Evolutionary conservation across 2,888 invertebrate genomes (phyloP).

Genomic region (Colostygia pectinataria): DNA sequence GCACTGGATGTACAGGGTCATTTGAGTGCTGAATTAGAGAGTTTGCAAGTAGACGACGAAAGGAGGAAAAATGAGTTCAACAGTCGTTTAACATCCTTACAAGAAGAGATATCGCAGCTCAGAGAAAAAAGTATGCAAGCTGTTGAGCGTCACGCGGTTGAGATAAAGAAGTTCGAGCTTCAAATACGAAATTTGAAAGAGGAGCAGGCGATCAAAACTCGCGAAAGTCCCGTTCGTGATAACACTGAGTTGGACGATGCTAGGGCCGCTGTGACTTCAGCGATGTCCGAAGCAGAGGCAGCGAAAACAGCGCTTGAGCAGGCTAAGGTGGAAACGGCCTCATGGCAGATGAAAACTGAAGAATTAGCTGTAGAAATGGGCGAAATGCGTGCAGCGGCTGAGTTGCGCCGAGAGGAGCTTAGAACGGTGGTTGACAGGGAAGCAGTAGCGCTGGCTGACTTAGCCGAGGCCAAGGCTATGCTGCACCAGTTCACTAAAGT

Average conservation of each 20-base stretch:
- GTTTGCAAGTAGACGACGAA: constrained; percentile 63
- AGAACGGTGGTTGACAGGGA: constrained; percentile 64
- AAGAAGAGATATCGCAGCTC: constrained; percentile 67
- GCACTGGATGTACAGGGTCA: constrained; percentile 74
- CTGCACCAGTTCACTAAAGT: constrained; percentile 66
- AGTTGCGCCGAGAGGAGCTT: constrained; percentile 64
- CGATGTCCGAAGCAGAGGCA: constrained; percentile 54
- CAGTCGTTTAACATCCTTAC: constrained; percentile 56
- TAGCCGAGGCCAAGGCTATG: constrained; percentile 67
- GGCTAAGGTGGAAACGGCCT: constrained; percentile 52
- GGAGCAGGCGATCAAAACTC: constrained; percentile 52
- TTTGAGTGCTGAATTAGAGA: constrained; percentile 68
- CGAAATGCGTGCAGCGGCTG: constrained; percentile 62
- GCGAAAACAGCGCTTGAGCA: constrained; percentile 61
- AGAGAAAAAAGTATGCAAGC: constrained; percentile 60
- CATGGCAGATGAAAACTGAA: constrained; percentile 66
- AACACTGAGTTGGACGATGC: constrained; percentile 66
- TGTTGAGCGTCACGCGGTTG: constrained; percentile 55
- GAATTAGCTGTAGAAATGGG: constrained; percentile 61
- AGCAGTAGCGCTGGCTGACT: constrained; percentile 61
- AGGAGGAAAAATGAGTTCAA: constrained; percentile 55
- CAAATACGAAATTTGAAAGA: constrained; percentile 65
- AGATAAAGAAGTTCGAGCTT: constrained; percentile 59
- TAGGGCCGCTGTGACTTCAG: constrained; percentile 50
- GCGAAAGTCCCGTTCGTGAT: constrained; percentile 61